Evolutionary conservation across 2,888 invertebrate species (phyloP).

Genomic region (Melipona bicolor): DNA sequence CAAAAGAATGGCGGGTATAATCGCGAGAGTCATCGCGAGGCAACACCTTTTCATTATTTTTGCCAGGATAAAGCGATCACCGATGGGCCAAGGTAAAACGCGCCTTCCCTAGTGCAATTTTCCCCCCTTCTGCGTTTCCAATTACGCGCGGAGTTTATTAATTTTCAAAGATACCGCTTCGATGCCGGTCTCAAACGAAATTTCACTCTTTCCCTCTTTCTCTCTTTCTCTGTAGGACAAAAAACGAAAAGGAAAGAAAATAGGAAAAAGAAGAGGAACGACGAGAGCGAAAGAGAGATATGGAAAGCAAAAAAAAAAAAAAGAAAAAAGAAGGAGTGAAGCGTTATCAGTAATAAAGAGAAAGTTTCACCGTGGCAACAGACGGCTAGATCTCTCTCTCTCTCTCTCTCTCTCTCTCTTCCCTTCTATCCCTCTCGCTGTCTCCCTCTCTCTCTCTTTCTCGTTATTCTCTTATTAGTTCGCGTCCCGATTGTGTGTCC

Average conservation of each 20-base stretch:
- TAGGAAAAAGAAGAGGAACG: too few relatives aligned
- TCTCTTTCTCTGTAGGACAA: background rate
- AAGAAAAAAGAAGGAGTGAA: conserved; percentile 5
- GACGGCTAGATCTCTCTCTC: conserved; percentile 8
- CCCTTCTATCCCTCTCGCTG: background rate
- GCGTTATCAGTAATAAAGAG: conserved; percentile 51
- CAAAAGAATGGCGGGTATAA: background rate
- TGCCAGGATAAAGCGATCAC: conserved; percentile 14
- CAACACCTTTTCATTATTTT: conserved; percentile 18
- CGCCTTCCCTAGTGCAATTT: conserved; percentile 9
- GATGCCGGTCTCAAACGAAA: conserved; percentile 33
- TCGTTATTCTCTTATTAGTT: conserved; percentile 54
- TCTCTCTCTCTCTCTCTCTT: background rate
- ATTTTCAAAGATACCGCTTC: conserved; percentile 34
- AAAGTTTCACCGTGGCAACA: conserved; percentile 36
- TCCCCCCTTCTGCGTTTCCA: conserved; percentile 12
- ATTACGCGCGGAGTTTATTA: conserved; percentile 34
- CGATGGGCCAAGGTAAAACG: background rate
- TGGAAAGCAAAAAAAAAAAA: background rate
- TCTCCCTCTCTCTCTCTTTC: conserved; percentile 25
- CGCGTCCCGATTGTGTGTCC: conserved; percentile 53
- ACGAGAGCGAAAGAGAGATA: background rate
- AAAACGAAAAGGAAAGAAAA: background rate
- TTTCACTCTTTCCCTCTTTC: background rate
- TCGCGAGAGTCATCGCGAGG: background rate